Conservation (phyloP, 2,888 invertebrate species). For the Tillus elongatus region DNA sequence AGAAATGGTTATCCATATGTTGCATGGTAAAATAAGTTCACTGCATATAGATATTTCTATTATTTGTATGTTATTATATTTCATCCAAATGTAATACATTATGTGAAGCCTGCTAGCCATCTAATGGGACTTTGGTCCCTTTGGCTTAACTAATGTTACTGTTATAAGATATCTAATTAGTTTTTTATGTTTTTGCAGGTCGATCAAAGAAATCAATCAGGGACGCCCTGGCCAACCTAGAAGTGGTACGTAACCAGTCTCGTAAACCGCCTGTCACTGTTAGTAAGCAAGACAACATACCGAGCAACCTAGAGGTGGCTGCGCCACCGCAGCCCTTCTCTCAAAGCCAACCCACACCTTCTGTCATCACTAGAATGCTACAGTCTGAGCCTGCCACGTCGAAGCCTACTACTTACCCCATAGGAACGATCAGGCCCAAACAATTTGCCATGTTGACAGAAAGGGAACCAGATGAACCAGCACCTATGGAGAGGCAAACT, state of each 20-base stretch:
- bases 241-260: conserved; percentile 42
- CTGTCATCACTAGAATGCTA: conserved; percentile 56
- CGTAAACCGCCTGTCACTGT: conserved; percentile 17
- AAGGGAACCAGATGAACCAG: conserved; percentile 24
- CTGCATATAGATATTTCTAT: no score
- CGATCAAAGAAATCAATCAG: conserved; percentile 41
- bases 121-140: no score
- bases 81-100: no score
- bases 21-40: no score
- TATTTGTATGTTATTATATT: no score
- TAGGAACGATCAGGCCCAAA: conserved; percentile 31
- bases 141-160: no score
- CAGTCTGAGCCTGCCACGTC: conserved; percentile 40
- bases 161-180: no score
- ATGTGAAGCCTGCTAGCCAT: no score
- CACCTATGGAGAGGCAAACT: no score
- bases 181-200: conserved; percentile 28
- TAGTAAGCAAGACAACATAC: conserved; percentile 10
- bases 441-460: conserved; percentile 32
- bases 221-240: conserved; percentile 45
- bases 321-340: conserved; percentile 46
- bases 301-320: conserved; percentile 37
- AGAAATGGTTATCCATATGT: no score
- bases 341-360: conserved; percentile 44
- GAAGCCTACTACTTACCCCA: conserved; percentile 24